Conservation (phyloP, 1,140 invertebrate genomes). For the Chironomus striatipennis region DNA sequence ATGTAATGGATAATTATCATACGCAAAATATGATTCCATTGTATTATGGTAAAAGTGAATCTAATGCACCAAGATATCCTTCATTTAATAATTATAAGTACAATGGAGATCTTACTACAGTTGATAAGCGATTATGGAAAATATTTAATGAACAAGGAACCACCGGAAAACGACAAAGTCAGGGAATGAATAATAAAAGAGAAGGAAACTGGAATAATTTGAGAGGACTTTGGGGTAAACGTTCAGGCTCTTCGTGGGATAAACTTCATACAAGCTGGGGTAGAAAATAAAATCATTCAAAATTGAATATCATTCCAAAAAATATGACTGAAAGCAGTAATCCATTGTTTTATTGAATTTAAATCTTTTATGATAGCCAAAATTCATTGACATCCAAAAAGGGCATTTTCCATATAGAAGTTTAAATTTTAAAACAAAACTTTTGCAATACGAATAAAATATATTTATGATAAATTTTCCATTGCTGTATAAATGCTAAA, state of each 20-base stretch:
- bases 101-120: too few species aligned
- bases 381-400: neutral
- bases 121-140: neutral
- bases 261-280: neutral
- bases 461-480: too few species aligned
- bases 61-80: too few species aligned
- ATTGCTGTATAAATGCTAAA: too few species aligned
- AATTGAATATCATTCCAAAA: too few species aligned
- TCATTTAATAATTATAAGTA: too few species aligned
- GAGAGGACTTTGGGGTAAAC: neutral
- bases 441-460: too few species aligned
- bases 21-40: too few species aligned
- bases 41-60: too few species aligned
- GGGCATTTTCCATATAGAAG: too few species aligned
- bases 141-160: neutral
- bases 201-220: conserved; percentile 10
- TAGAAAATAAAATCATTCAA: neutral
- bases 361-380: neutral
- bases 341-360: conserved; percentile 19
- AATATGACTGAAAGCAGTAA: neutral
- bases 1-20: too few species aligned
- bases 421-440: too few species aligned
- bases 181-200: neutral
- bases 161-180: neutral
- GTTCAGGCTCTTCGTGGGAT: neutral